Evolutionary conservation across 2,797 vertebrate species (phyloP), one percentile per base, ranked within the genome.

Genomic region (Gymnodraco acuticeps): DNA sequence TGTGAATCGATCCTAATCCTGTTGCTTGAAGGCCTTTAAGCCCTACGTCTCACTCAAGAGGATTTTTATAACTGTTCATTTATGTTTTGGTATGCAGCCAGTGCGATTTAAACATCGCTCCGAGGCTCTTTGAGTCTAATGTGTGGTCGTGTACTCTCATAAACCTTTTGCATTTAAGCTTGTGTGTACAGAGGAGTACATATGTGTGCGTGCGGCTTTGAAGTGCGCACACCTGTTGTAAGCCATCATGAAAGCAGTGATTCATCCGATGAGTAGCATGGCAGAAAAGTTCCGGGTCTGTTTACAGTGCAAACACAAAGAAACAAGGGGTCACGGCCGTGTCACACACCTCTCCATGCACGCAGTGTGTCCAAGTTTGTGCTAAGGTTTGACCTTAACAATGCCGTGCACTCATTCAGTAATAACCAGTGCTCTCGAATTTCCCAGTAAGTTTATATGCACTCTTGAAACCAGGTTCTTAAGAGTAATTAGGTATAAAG

Each of bases 191-290:
- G 51, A 70, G 55, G 59, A 66, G 42, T 80, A 61, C 51, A 31
- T 68, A 67, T 42, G 56, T 59, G 61, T 38, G 54, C 11, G 59
- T 66, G 27, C 17, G 58, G 9, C 77, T 90, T 87, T 89, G 86
- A 91, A 87, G 89, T 84, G 61, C 43, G 60, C 82, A 78, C 92
- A 95, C 93, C 94, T 94, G 94, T 91, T 93, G 85, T 70, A 66
- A 71, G 65, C 59, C 73, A 52, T 84, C 84, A 81, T 27, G 66
- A 80, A 75, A 70, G 75, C 85, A 7, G 77, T 83, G 93, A 94
- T 78, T 91, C 81, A 84, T 51, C 51, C 47, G 43, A 67, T 59
- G 73, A 78, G 79, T 61, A 48, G 75, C 41, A 27, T 31, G 48
- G 71, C 53, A 62, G 78, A 69, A 80, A 73, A 63, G 66, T 71